Evolutionary conservation across 2,113 vertebrate genomes (phyloP).

Genomic region (Fulmarus glacialis): DNA sequence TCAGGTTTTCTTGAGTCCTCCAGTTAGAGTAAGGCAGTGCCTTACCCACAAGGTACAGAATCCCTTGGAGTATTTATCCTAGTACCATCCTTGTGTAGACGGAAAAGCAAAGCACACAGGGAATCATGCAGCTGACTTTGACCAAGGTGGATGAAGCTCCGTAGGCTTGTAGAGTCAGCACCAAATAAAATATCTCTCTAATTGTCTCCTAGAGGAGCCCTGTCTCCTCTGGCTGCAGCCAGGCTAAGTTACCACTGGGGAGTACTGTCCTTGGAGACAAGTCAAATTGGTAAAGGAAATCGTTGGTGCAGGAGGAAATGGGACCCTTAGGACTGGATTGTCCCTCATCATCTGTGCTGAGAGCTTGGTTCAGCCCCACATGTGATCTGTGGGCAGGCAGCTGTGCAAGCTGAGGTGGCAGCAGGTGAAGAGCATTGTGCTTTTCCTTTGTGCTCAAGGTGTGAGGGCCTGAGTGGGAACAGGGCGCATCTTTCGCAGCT

Average conservation of each 20-base stretch:
- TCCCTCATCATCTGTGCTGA: rapidly evolving
- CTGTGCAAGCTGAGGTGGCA: neutral
- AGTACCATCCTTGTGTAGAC: neutral
- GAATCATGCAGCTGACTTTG: neutral
- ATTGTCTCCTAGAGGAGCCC: neutral
- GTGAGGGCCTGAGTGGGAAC: neutral
- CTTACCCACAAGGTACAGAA: rapidly evolving
- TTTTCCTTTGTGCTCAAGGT: neutral
- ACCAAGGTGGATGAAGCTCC: neutral
- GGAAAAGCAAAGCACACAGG: neutral
- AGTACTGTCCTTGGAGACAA: neutral
- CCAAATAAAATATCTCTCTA: neutral
- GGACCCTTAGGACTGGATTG: neutral
- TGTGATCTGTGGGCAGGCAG: neutral
- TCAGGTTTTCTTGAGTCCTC: neutral
- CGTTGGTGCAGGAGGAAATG: neutral
- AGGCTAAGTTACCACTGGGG: neutral
- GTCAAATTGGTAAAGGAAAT: neutral
- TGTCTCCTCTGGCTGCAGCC: neutral
- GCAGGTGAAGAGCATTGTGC: neutral
- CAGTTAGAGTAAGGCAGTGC: neutral
- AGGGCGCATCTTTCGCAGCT: neutral
- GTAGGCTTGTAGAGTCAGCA: neutral
- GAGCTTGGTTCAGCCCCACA: neutral
- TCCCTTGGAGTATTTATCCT: neutral